Percentiles rank a stretch among this genome's conserved stretches.
phyloP scores from a whole-genome alignment of 2,888 invertebrate genomes.

The Meghimatium bilineatum region DNA sequence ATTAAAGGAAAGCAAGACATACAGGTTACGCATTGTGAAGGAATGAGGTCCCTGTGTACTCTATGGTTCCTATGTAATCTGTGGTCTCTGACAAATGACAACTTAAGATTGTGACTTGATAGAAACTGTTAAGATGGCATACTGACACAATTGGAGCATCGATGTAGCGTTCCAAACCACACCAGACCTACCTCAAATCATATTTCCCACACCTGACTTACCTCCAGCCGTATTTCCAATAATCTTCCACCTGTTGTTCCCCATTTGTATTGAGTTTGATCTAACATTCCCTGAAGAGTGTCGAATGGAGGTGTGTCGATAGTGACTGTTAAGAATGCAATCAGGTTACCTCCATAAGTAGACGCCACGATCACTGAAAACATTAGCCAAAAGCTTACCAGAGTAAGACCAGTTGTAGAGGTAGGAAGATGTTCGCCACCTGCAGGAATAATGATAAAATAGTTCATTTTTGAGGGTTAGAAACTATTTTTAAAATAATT shows the following conservation, averaged over 20 bases:
- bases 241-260: constrained; percentile 59
- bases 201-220: constrained; percentile 49
- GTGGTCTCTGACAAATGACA: too few relatives aligned
- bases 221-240: constrained; percentile 60
- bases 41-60: too few relatives aligned
- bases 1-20: too few relatives aligned
- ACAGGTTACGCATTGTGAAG: too few relatives aligned
- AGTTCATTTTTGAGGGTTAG: too few relatives aligned
- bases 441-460: constrained; percentile 25
- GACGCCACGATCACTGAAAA: constrained; percentile 68
- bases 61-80: too few relatives aligned
- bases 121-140: too few relatives aligned
- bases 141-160: too few relatives aligned
- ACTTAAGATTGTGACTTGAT: too few relatives aligned
- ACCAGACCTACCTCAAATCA: too few relatives aligned
- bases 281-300: constrained; percentile 61
- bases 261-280: constrained; percentile 61
- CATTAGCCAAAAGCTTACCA: constrained; percentile 66
- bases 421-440: constrained; percentile 63
- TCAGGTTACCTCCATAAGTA: constrained; percentile 72
- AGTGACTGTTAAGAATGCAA: constrained; percentile 71
- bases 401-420: constrained; percentile 62
- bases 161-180: too few relatives aligned
- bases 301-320: constrained; percentile 65
- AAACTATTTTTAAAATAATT: too few relatives aligned